Evolutionary conservation across 2,797 vertebrate genomes (phyloP).

Genomic region (Helostoma temminkii): DNA sequence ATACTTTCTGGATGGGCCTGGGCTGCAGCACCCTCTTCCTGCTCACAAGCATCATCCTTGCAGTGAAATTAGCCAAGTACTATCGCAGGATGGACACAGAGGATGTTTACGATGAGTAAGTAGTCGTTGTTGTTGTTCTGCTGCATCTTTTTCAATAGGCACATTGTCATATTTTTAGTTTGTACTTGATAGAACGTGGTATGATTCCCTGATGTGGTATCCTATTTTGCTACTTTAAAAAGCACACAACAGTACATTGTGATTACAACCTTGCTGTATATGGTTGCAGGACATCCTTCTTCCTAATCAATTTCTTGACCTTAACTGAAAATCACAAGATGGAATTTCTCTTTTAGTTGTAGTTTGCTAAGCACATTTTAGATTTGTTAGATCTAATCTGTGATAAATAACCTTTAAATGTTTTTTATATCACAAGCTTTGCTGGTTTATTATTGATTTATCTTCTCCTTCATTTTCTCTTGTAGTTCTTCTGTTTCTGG

Average conservation of each 20-base stretch:
- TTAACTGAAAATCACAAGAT: not conserved
- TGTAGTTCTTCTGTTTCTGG: constrained; percentile 95
- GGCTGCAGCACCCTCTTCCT: constrained; percentile 91
- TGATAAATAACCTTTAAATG: not conserved
- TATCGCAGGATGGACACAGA: constrained; percentile 98
- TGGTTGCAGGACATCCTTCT: constrained; percentile 53
- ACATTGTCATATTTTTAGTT: no score
- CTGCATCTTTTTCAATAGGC: not conserved
- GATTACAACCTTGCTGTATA: not conserved
- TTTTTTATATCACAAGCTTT: not conserved
- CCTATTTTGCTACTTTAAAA: not conserved
- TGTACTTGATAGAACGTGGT: not conserved
- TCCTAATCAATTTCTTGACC: constrained; percentile 1
- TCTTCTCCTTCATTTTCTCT: constrained; percentile 54
- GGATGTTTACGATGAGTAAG: constrained; percentile 98
- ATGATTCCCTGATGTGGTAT: not conserved
- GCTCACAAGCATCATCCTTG: constrained; percentile 93
- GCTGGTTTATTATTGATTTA: constrained; percentile 27
- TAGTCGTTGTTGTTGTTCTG: constrained; percentile 38
- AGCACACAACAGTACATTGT: not conserved
- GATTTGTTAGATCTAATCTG: not conserved
- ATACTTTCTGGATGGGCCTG: constrained; percentile 96
- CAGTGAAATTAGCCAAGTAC: constrained; percentile 94
- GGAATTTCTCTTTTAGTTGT: not conserved
- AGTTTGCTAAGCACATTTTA: not conserved